These are phyloP conservation scores for Varanus salvator DNA, from an alignment of 2,113 vertebrate species.

Conservation along the genomic window DNA sequence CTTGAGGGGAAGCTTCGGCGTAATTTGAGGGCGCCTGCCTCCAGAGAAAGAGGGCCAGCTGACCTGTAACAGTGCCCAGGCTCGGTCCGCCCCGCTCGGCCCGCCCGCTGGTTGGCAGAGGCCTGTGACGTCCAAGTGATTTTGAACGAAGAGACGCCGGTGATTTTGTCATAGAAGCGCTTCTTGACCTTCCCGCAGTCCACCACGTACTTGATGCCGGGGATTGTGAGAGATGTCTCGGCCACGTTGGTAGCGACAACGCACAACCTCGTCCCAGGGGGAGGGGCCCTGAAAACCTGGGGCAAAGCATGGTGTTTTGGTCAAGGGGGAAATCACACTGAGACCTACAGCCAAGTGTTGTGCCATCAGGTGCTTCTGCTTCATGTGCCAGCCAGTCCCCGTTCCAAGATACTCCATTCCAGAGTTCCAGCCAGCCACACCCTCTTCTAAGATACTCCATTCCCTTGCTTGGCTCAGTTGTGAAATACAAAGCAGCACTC, in stretches of 20 bases:
- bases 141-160: slow-evolving; percentile 92
- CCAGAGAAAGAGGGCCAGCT: neutral
- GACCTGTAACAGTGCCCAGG: slow-evolving; percentile 99
- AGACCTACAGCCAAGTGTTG: neutral
- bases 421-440: neutral
- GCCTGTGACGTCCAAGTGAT: slow-evolving; percentile 94
- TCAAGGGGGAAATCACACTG: neutral
- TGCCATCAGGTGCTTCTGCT: neutral
- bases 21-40: too few species aligned
- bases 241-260: slow-evolving; percentile 96
- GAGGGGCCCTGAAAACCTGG: slow-evolving; percentile 91
- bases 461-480: neutral
- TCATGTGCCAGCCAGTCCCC: neutral
- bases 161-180: slow-evolving; percentile 92
- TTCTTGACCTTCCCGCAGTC: slow-evolving; percentile 94
- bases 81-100: slow-evolving; percentile 91
- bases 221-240: slow-evolving; percentile 95
- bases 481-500: too few species aligned
- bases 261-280: slow-evolving; percentile 86
- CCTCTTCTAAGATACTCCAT: neutral
- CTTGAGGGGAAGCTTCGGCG: neutral
- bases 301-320: rapidly evolving
- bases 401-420: neutral
- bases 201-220: slow-evolving; percentile 92
- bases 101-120: slow-evolving; percentile 93